Conservation (phyloP, 2,797 vertebrate species). For the Zalophus californianus region DNA sequence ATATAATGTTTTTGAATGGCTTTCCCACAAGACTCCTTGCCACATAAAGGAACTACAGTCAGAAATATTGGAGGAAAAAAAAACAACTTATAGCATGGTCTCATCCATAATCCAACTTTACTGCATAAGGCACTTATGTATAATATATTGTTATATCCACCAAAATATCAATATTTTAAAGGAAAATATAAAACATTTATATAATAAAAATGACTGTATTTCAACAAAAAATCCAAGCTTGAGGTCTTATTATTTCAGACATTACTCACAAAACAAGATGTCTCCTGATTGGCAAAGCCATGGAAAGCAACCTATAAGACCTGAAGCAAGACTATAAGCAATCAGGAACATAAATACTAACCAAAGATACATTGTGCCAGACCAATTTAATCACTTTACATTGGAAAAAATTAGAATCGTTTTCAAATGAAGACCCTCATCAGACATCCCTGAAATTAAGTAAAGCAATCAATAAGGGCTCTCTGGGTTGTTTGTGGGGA, state of each 20-base stretch:
- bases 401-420: conserved; percentile 17
- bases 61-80: neutral
- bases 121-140: neutral
- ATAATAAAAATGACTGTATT: neutral
- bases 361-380: neutral
- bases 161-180: neutral
- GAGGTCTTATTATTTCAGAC: neutral
- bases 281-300: neutral
- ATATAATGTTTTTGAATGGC: neutral
- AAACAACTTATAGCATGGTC: neutral
- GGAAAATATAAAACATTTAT: neutral
- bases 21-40: neutral
- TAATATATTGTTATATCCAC: neutral
- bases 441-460: neutral
- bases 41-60: neutral
- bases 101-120: neutral
- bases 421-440: conserved; percentile 18
- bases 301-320: neutral
- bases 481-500: neutral
- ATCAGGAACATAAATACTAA: neutral
- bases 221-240: neutral
- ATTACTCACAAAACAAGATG: neutral
- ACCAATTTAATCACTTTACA: conserved; percentile 14
- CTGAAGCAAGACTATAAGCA: neutral
- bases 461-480: neutral